phyloP scores from a whole-genome alignment of 2,888 invertebrate species.

The Drosophila pseudotalamancana region DNA sequence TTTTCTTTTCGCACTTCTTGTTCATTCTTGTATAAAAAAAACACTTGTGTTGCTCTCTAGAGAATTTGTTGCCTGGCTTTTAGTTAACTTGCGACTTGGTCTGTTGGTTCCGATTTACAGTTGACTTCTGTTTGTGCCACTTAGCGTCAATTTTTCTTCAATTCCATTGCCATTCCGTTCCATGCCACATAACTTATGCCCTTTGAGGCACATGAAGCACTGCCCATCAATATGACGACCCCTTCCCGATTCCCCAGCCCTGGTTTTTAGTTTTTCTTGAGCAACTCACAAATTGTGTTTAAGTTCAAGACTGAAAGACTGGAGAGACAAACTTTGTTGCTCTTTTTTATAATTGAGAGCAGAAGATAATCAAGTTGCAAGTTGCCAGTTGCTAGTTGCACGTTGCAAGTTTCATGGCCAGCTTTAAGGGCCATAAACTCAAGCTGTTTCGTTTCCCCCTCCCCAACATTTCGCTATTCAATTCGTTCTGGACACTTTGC shows the following conservation, averaged over 20 bases:
- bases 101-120: constrained; percentile 31
- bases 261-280: constrained; percentile 9
- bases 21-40: background rate
- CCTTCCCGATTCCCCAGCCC: background rate
- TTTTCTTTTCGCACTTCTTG: too few species aligned
- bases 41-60: background rate
- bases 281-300: constrained; percentile 43
- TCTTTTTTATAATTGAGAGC: constrained; percentile 48
- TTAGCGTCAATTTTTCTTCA: constrained; percentile 24
- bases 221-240: constrained; percentile 32
- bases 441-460: constrained; percentile 30
- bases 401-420: constrained; percentile 25
- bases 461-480: background rate
- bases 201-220: constrained; percentile 23
- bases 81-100: constrained; percentile 12
- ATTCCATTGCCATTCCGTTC: constrained; percentile 7
- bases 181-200: constrained; percentile 33
- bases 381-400: constrained; percentile 26
- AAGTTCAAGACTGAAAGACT: constrained; percentile 10
- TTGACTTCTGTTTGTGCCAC: constrained; percentile 38
- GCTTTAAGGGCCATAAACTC: constrained; percentile 33
- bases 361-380: constrained; percentile 53
- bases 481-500: constrained; percentile 15
- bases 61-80: constrained; percentile 16
- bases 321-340: constrained; percentile 28